phyloP scores from a whole-genome alignment of 1,140 invertebrate species.

The Schlechtendalia chinensis region DNA sequence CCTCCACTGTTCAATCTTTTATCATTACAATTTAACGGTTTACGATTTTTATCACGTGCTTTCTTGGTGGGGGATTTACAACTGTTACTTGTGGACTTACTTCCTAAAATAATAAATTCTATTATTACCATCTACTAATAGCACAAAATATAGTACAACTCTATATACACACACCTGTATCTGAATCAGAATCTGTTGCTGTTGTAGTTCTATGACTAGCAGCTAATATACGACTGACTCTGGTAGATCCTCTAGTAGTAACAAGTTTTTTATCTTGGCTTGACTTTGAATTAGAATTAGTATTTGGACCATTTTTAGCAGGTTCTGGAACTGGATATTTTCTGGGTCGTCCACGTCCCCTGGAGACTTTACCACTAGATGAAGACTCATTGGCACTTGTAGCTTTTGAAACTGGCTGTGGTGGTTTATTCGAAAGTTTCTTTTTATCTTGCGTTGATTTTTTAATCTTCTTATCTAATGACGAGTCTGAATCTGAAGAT shows the following conservation, averaged over 20 bases:
- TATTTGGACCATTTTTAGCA: slow-evolving; percentile 32
- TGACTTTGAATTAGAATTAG: slow-evolving; percentile 51
- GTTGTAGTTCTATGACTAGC: slow-evolving; percentile 51
- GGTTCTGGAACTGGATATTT: slow-evolving; percentile 51
- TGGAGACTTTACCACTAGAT: slow-evolving; percentile 41
- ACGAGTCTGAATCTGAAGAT: slow-evolving; percentile 56
- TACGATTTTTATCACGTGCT: slow-evolving; percentile 56
- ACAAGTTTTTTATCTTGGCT: slow-evolving; percentile 53
- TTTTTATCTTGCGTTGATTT: slow-evolving; percentile 40
- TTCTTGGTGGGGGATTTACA: slow-evolving; percentile 66
- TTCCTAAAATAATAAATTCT: slow-evolving; percentile 51
- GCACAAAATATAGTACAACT: background rate
- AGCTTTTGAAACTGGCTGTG: slow-evolving; percentile 48
- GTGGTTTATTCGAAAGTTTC: slow-evolving; percentile 34
- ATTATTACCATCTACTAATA: slow-evolving; percentile 16
- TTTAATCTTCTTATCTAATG: slow-evolving; percentile 24
- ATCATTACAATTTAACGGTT: slow-evolving; percentile 58
- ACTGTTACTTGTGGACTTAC: slow-evolving; percentile 52
- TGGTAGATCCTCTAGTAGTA: slow-evolving; percentile 55
- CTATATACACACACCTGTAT: slow-evolving; percentile 57
- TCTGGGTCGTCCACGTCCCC: slow-evolving; percentile 51
- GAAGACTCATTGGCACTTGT: slow-evolving; percentile 45
- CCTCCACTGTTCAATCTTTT: slow-evolving; percentile 56
- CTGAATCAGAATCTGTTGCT: slow-evolving; percentile 60
- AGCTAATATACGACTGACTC: slow-evolving; percentile 58